Percentiles rank a stretch among this genome's conserved stretches.
These are phyloP conservation scores for Periphyllus acericola DNA, from an alignment of 2,888 invertebrate species.

Conservation along the genomic window DNA sequence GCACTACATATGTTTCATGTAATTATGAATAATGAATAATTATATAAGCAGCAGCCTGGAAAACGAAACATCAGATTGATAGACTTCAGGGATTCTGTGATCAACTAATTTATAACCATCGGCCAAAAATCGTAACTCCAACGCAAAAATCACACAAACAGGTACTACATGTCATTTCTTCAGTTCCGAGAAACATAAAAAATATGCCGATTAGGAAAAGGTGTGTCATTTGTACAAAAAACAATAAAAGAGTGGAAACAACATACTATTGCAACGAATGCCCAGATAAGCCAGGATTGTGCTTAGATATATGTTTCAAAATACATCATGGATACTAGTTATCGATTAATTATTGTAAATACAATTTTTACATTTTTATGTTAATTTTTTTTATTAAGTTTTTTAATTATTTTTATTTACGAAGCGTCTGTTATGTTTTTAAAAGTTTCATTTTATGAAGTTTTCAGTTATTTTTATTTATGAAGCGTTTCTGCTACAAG, in stretches of 20 bases:
- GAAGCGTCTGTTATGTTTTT: too few species aligned
- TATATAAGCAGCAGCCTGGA: slow-evolving; percentile 22
- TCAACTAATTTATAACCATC: slow-evolving; percentile 18
- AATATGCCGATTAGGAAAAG: slow-evolving; percentile 21
- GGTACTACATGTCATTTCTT: background rate
- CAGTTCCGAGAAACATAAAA: slow-evolving; percentile 20
- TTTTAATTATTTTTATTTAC: background rate
- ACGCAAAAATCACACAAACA: background rate
- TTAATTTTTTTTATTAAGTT: background rate
- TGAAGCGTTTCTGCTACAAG: background rate
- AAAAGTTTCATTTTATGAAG: background rate
- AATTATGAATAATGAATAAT: slow-evolving; percentile 25
- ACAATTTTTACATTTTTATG: background rate
- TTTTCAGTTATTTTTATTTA: background rate
- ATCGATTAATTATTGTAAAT: background rate
- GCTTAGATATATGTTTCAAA: slow-evolving; percentile 15
- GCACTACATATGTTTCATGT: slow-evolving; percentile 31
- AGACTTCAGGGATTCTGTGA: slow-evolving; percentile 32
- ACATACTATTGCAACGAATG: background rate
- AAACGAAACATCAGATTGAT: background rate
- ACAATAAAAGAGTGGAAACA: slow-evolving; percentile 14
- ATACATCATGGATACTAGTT: background rate
- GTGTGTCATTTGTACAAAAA: slow-evolving; percentile 22
- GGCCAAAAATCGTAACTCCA: slow-evolving; percentile 15
- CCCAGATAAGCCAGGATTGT: slow-evolving; percentile 14